Base-by-base conservation (phyloP, 2,113 vertebrate genomes). In the Oreotrochilus melanogaster region DNA sequence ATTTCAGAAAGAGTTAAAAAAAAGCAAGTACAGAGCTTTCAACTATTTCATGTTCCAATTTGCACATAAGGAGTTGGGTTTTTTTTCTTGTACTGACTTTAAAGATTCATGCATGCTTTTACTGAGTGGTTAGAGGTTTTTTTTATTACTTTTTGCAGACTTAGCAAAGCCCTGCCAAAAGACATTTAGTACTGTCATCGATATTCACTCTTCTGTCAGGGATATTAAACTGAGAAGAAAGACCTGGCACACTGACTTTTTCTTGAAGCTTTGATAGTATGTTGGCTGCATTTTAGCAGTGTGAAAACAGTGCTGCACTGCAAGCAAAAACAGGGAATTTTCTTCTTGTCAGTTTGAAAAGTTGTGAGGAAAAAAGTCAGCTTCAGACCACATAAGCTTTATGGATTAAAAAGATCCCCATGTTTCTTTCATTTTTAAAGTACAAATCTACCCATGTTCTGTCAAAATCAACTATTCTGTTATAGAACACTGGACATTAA, bases 181-280 rank as follows among this genome's bases (percentile, higher is more conserved):
- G 35, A 94, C 42, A 39, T 93, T 92, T 88, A 92, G 78, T 94
- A 76, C 72, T 96, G 93, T 95, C 94, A 88, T 96, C 35, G 42
- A 86, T 92, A 96, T 73, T 86, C 30, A 3, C 30, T 89, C 30
- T 95, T 39, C 78, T 94, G 82, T 62, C 92, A 93, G 71, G 86
- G 51, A 87, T 86, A 92, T 96, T 92, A 67, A 88, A 69, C 91
- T 74, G 78, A 88, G 86, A 93, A 92, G 93, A 95, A 57, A 96
- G 89, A 65, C 60, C 71, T 92, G 54, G 82, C 91, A 75, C 61
- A 43, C 74, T 78, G 82, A 61, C 71, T 88, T 92, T 50, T n/a
- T 87, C 92, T 92, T 92, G 86, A 93, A 97, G 86, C 57, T 94
- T 89, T 93, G 93, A 94, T 82, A 83, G 85, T 43, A 65, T 56